These are phyloP conservation scores for Oenanthe oenanthe DNA, from an alignment of 2,113 vertebrate genomes.

Conservation along the genomic window DNA sequence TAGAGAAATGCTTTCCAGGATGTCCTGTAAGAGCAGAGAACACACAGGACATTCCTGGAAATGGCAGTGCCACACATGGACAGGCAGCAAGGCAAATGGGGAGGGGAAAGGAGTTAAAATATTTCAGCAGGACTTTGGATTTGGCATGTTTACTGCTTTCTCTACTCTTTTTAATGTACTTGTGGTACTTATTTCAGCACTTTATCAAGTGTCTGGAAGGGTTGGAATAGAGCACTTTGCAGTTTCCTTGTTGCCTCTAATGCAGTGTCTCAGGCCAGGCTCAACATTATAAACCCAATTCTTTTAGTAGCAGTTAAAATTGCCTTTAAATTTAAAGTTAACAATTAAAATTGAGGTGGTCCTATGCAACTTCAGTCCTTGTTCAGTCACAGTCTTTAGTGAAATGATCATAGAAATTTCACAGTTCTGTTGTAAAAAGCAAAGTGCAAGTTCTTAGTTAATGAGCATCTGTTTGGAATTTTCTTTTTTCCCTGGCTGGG, in stretches of 20 bases:
- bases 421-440: neutral
- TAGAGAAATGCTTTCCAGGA: neutral
- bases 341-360: neutral
- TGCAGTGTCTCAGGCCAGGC: neutral
- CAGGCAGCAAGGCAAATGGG: neutral
- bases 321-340: neutral
- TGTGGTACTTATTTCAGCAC: neutral
- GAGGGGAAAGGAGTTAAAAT: neutral
- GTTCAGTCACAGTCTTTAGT: neutral
- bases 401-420: neutral
- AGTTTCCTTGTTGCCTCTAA: neutral
- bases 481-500: neutral
- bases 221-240: neutral
- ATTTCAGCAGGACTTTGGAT: neutral
- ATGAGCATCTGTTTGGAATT: neutral
- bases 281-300: neutral
- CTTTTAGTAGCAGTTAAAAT: neutral
- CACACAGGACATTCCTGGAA: neutral
- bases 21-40: neutral
- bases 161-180: neutral
- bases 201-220: neutral
- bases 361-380: neutral
- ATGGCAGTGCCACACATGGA: rapidly evolving
- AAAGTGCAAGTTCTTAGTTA: neutral
- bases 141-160: neutral